These are phyloP conservation scores for Odobenus rosmarus DNA, from an alignment of 2,113 vertebrate species.

Conservation along the genomic window DNA sequence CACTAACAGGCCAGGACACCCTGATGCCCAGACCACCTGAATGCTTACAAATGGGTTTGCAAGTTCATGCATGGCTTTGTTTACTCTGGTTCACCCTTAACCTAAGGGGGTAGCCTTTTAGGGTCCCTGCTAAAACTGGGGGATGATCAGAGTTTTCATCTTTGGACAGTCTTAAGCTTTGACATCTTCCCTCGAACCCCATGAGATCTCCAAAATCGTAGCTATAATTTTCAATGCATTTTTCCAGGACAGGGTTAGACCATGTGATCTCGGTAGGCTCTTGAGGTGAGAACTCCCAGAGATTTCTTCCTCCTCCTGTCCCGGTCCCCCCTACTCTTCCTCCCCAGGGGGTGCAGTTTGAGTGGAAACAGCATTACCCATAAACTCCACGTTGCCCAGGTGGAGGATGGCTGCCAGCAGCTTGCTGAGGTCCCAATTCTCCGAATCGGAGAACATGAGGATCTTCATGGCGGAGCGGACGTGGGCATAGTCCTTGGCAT, in stretches of 20 bases:
- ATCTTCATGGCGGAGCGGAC: conserved; percentile 97
- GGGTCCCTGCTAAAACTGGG: background rate
- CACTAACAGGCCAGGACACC: background rate
- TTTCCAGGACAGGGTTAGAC: background rate
- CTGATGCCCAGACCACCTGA: background rate
- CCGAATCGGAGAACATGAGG: conserved; percentile 94
- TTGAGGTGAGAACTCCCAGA: background rate
- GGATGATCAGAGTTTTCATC: background rate
- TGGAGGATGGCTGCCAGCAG: conserved; percentile 95
- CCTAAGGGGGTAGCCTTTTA: background rate
- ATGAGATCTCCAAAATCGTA: background rate
- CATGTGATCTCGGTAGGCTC: background rate
- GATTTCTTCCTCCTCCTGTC: background rate
- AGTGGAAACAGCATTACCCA: conserved; percentile 85
- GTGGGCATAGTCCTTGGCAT: conserved; percentile 92
- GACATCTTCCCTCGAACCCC: background rate
- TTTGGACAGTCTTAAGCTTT: background rate
- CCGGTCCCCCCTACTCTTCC: background rate
- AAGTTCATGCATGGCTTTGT: background rate
- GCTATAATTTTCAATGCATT: background rate
- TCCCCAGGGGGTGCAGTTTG: background rate
- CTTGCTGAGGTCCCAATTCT: conserved; percentile 94
- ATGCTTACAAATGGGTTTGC: background rate
- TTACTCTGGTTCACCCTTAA: background rate
- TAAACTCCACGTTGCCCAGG: conserved; percentile 93